Percentiles rank a stretch among this genome's conserved stretches.
These are phyloP conservation scores for Trematocara zebra DNA, from an alignment of 2,113 vertebrate species.

Conservation along the genomic window DNA sequence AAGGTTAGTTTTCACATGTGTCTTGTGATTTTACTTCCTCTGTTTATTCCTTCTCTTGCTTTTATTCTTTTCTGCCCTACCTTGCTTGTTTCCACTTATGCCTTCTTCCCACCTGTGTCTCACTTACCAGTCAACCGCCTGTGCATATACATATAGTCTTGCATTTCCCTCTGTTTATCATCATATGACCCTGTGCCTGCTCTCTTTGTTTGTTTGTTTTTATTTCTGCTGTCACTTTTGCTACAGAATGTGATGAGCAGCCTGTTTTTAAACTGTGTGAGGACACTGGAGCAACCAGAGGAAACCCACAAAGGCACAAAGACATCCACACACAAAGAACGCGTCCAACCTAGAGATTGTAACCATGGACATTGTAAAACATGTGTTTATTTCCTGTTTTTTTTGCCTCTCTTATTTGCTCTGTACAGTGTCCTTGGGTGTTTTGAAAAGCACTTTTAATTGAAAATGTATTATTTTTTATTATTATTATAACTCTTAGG, in stretches of 20 bases:
- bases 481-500: neutral
- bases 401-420: neutral
- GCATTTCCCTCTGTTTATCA: neutral
- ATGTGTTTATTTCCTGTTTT: neutral
- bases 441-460: neutral
- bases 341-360: neutral
- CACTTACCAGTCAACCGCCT: neutral
- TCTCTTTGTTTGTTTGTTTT: neutral
- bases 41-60: neutral
- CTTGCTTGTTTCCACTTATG: neutral
- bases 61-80: neutral
- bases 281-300: neutral
- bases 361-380: neutral
- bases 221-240: neutral
- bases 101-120: neutral
- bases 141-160: neutral
- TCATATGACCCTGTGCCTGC: neutral
- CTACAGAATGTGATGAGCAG: neutral
- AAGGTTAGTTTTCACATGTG: neutral
- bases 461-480: neutral
- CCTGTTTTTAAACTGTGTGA: neutral
- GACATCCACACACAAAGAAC: neutral
- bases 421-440: neutral
- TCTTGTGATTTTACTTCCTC: neutral
- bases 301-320: neutral